phyloP scores from a whole-genome alignment of 2,888 invertebrate genomes.

The Acrobasis consociella region DNA sequence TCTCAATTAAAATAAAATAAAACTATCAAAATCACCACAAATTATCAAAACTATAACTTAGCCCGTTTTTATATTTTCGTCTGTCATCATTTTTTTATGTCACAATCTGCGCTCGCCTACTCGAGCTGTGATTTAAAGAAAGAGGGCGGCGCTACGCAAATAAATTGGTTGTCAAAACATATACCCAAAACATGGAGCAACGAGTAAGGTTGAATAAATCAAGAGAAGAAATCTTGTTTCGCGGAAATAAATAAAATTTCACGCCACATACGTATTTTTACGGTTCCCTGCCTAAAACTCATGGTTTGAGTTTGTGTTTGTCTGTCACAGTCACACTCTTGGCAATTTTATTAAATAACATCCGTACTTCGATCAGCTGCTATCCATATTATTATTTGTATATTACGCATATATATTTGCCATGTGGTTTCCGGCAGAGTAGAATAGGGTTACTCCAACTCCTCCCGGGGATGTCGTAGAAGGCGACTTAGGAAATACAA shows the following conservation, averaged over 20 bases:
- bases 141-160: conserved; percentile 33
- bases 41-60: conserved; percentile 24
- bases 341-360: too few relatives aligned
- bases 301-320: too few relatives aligned
- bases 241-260: conserved; percentile 37
- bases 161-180: conserved; percentile 48
- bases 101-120: conserved; percentile 31
- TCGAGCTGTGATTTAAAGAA: conserved; percentile 29
- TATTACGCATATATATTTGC: too few relatives aligned
- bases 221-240: conserved; percentile 33
- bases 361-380: too few relatives aligned
- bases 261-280: conserved; percentile 29
- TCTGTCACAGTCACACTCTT: too few relatives aligned
- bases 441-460: too few relatives aligned
- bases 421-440: too few relatives aligned
- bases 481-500: too few relatives aligned
- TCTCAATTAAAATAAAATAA: conserved; percentile 10
- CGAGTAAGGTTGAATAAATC: conserved; percentile 43
- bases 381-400: too few relatives aligned
- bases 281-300: background rate
- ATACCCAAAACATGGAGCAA: conserved; percentile 38
- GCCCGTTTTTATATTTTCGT: conserved; percentile 16
- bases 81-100: conserved; percentile 27
- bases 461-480: too few relatives aligned
- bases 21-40: conserved; percentile 16